Evolutionary conservation across 2,888 invertebrate species (phyloP).

Genomic region (Limnephilus auricula): DNA sequence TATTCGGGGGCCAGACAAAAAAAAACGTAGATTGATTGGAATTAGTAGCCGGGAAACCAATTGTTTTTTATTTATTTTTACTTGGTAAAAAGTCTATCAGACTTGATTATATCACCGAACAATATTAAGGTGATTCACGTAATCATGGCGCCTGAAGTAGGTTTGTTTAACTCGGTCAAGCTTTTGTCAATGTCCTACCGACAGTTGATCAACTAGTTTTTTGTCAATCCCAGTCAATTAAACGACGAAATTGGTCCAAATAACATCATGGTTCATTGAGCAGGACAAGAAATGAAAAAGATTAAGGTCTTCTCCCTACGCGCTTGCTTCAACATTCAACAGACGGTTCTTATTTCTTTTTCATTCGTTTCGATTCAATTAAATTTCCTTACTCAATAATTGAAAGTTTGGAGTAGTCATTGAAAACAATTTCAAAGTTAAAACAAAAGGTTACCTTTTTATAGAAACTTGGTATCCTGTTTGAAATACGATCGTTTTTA

Average conservation of each 20-base stretch:
- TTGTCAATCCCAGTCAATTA: background rate
- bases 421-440: background rate
- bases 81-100: background rate
- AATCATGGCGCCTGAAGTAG: background rate
- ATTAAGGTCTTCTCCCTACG: background rate
- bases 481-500: background rate
- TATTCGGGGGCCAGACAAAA: background rate
- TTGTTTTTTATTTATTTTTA: background rate
- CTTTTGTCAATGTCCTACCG: background rate
- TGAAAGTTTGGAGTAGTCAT: background rate
- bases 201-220: background rate
- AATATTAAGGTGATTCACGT: conserved; percentile 19
- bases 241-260: conserved; percentile 6
- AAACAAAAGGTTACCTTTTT: background rate
- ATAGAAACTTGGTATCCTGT: background rate
- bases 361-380: background rate
- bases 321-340: background rate
- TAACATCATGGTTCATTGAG: background rate
- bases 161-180: conserved; percentile 4
- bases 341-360: background rate
- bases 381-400: background rate
- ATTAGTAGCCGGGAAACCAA: background rate
- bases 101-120: background rate
- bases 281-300: background rate
- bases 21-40: background rate